phyloP scores from a whole-genome alignment of 2,888 invertebrate genomes.

The Camptogramma bilineatum region DNA sequence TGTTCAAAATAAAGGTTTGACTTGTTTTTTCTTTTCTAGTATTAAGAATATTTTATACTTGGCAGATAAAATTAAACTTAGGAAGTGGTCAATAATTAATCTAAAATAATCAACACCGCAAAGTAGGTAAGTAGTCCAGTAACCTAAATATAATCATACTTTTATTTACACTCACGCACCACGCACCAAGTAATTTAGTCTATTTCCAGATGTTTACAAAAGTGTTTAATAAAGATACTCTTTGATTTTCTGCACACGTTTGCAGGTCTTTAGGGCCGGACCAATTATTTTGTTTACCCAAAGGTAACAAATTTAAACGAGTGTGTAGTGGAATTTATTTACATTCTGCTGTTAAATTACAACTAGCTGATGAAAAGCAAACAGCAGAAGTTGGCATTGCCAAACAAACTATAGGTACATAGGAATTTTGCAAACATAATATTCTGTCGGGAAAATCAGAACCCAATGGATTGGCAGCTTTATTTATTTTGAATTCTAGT shows the following conservation, averaged over 20 bases:
- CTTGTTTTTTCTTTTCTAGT: no score
- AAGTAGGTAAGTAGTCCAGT: no score
- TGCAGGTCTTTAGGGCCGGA: slow-evolving; percentile 22
- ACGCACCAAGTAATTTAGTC: not conserved
- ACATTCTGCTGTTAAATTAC: slow-evolving; percentile 47
- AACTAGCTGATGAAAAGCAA: slow-evolving; percentile 52
- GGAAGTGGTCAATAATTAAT: no score
- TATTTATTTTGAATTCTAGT: not conserved
- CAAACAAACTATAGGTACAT: slow-evolving; percentile 18
- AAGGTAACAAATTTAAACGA: slow-evolving; percentile 18
- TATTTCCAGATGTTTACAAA: slow-evolving; percentile 15
- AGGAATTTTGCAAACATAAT: slow-evolving; percentile 16
- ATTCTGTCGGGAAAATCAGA: slow-evolving; percentile 9
- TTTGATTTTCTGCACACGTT: slow-evolving; percentile 4
- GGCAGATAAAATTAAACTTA: not conserved
- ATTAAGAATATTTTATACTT: no score
- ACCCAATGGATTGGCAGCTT: not conserved
- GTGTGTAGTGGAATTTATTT: slow-evolving; percentile 28
- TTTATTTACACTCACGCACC: not conserved
- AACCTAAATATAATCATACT: not conserved
- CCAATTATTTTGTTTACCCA: slow-evolving; percentile 30
- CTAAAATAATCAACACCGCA: no score
- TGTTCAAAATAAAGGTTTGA: no score
- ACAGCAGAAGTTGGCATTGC: slow-evolving; percentile 41
- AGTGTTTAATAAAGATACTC: slow-evolving; percentile 16